These are phyloP conservation scores for Ridgeia piscesae DNA, from an alignment of 1,140 invertebrate genomes.

Conservation along the genomic window DNA sequence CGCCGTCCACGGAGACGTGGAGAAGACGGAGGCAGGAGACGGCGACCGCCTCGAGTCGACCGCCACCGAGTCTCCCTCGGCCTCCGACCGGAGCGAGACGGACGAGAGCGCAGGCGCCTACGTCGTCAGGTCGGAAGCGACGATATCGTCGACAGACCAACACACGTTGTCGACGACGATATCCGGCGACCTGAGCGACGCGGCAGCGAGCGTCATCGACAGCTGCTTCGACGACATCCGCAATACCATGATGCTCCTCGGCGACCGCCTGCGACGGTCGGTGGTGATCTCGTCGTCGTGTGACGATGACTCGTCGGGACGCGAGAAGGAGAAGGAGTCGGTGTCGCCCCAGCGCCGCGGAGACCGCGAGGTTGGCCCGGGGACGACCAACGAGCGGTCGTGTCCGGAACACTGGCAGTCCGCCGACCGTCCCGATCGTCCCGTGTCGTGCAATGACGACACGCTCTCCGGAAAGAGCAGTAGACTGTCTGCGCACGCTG, in stretches of 20 bases:
- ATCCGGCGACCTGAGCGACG: not conserved
- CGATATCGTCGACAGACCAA: not conserved
- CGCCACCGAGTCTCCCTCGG: not conserved
- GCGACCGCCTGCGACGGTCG: not conserved
- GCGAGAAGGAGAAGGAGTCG: not conserved
- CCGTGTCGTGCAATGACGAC: not conserved
- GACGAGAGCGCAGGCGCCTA: not conserved
- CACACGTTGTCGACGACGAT: not conserved
- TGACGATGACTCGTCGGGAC: not conserved
- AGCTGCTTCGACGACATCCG: not conserved
- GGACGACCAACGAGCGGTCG: not conserved
- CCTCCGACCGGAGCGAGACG: not conserved
- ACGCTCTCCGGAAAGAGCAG: not conserved
- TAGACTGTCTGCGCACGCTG: not conserved
- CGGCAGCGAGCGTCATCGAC: not conserved
- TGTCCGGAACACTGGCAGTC: not conserved
- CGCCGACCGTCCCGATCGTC: no score
- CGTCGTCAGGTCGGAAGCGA: not conserved
- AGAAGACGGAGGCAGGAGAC: not conserved
- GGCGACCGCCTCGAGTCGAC: not conserved
- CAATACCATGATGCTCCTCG: not conserved
- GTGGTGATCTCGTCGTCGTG: not conserved
- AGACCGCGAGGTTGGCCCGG: not conserved
- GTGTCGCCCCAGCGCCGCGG: not conserved
- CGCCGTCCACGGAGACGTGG: not conserved